Evolutionary conservation across 2,888 invertebrate species (phyloP).

Genomic region (Dolichomitus sp.): DNA sequence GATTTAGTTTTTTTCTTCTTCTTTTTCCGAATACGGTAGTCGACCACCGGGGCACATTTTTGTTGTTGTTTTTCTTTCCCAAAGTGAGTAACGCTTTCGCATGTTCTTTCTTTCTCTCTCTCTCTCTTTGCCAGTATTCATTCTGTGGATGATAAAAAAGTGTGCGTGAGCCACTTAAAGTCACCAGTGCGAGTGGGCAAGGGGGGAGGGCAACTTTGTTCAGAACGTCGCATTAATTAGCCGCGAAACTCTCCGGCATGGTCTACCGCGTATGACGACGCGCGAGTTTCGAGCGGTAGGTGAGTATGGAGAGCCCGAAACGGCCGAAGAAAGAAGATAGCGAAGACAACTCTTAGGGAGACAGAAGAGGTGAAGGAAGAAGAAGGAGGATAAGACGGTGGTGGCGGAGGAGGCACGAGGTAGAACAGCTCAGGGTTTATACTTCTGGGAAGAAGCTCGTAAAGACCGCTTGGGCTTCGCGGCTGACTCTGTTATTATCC

Average conservation of each 20-base stretch:
- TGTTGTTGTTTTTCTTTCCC: background rate
- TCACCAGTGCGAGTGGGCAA: conserved; percentile 16
- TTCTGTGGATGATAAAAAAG: conserved; percentile 10
- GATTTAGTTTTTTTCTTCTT: conserved; percentile 31
- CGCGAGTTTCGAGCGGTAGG: conserved; percentile 5
- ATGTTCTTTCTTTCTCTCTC: conserved; percentile 22
- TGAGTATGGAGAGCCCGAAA: conserved; percentile 43
- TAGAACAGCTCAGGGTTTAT: conserved; percentile 79
- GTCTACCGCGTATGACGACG: conserved; percentile 62
- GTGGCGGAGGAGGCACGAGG: conserved; percentile 58
- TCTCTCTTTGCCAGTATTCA: conserved; percentile 54
- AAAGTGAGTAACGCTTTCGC: background rate
- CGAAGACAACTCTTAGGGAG: conserved; percentile 22
- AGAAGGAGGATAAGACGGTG: conserved; percentile 40
- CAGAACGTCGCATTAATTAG: conserved; percentile 80
- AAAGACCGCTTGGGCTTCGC: conserved; percentile 82
- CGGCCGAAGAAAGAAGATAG: conserved; percentile 48
- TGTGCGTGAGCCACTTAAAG: conserved; percentile 38
- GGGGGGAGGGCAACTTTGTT: conserved; percentile 74
- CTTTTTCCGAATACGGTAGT: conserved; percentile 54
- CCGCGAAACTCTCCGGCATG: conserved; percentile 70
- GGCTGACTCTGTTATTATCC: conserved; percentile 85
- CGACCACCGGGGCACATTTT: conserved; percentile 49
- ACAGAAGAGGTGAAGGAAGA: conserved; percentile 48
- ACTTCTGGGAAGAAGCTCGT: conserved; percentile 85